These are phyloP conservation scores for Pheosia tremula DNA, from an alignment of 2,888 invertebrate genomes.

Conservation along the genomic window DNA sequence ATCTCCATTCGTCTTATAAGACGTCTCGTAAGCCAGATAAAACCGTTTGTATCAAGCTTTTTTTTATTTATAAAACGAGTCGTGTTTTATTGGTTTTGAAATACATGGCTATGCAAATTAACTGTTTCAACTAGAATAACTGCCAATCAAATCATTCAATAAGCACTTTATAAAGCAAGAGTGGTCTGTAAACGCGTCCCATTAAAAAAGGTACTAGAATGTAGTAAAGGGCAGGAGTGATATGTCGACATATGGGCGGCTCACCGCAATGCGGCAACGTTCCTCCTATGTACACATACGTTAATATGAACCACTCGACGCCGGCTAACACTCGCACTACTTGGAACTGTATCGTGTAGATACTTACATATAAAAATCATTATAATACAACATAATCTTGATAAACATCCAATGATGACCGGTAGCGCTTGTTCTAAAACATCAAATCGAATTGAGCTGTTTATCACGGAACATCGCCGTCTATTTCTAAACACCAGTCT, in stretches of 20 bases:
- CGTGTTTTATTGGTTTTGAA: neutral
- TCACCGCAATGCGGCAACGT: conserved; percentile 80
- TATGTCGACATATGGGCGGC: conserved; percentile 77
- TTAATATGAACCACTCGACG: conserved; percentile 67
- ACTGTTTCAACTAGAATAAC: neutral
- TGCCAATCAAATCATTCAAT: neutral
- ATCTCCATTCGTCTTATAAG: too few relatives aligned
- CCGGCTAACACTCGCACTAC: conserved; percentile 62
- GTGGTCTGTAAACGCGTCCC: conserved; percentile 33
- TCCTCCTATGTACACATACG: conserved; percentile 73
- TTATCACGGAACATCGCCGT: neutral
- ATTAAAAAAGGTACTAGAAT: conserved; percentile 56
- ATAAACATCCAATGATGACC: conserved; percentile 28
- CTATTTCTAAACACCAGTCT: conserved; percentile 8
- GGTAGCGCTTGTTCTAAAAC: conserved; percentile 18
- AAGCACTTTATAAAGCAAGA: conserved; percentile 18
- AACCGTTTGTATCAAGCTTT: neutral
- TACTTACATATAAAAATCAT: conserved; percentile 25
- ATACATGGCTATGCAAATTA: neutral
- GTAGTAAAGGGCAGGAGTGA: conserved; percentile 73
- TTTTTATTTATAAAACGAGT: neutral
- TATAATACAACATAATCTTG: conserved; percentile 23
- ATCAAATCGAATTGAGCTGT: neutral
- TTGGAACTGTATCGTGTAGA: conserved; percentile 50
- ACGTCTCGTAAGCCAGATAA: neutral